phyloP scores from a whole-genome alignment of 2,888 invertebrate species.

The Aleiodes alternator region DNA sequence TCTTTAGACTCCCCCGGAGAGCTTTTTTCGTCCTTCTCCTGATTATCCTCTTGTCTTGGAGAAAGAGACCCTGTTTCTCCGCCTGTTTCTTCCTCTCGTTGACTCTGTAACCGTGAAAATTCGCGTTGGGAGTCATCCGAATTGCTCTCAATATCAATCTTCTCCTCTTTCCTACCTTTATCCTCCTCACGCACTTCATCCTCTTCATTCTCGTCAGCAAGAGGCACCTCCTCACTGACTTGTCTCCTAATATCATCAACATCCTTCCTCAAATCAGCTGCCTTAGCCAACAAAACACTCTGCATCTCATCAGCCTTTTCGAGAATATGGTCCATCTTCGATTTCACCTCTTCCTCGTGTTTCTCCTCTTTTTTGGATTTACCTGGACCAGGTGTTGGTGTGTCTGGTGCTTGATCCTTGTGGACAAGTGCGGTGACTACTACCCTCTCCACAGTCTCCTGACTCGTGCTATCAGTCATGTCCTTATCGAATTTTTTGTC shows the following conservation, averaged over 20 bases:
- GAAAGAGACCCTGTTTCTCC: neutral
- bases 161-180: slow-evolving; percentile 45
- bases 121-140: slow-evolving; percentile 64
- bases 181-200: slow-evolving; percentile 17
- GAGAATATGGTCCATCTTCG: slow-evolving; percentile 63
- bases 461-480: slow-evolving; percentile 70
- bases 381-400: slow-evolving; percentile 53
- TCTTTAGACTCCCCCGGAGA: slow-evolving; percentile 31
- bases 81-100: slow-evolving; percentile 22
- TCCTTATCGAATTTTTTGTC: slow-evolving; percentile 57
- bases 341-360: slow-evolving; percentile 50
- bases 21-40: slow-evolving; percentile 22
- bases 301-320: slow-evolving; percentile 64
- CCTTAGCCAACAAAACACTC: slow-evolving; percentile 62
- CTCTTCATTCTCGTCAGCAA: slow-evolving; percentile 28
- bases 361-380: slow-evolving; percentile 50
- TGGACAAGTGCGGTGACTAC: slow-evolving; percentile 71
- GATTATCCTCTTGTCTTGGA: slow-evolving; percentile 59
- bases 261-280: slow-evolving; percentile 65
- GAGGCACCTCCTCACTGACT: slow-evolving; percentile 46
- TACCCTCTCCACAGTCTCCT: slow-evolving; percentile 69
- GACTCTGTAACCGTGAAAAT: slow-evolving; percentile 56
- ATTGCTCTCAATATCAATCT: slow-evolving; percentile 40
- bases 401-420: slow-evolving; percentile 68
- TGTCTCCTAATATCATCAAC: slow-evolving; percentile 66